A percentile compares a stretch with the other conserved stretches of the same genome.
Conservation (phyloP, 1,140 invertebrate genomes). For the Ceratosolen fusciceps region DNA sequence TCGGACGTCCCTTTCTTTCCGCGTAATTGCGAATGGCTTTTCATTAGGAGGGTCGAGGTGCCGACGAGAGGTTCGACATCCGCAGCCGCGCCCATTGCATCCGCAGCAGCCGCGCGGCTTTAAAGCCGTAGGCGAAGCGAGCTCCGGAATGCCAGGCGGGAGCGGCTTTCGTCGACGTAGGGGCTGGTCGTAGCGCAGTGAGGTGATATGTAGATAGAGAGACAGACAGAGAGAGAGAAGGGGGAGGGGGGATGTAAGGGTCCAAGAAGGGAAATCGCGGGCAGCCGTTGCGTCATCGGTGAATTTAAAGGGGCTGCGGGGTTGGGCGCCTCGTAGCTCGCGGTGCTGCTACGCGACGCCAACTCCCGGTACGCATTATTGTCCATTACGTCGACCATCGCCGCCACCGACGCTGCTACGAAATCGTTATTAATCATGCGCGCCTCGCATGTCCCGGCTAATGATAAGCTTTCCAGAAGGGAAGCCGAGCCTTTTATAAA, state of each 20-base stretch:
- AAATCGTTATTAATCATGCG: background rate
- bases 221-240: no score
- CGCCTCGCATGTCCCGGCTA: background rate
- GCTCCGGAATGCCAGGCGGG: background rate
- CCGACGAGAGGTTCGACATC: background rate
- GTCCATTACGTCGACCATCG: background rate
- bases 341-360: no score
- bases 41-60: background rate
- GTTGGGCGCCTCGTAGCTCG: background rate
- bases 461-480: background rate
- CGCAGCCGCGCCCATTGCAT: background rate
- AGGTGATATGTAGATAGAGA: no score
- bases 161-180: no score
- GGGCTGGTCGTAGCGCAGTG: no score
- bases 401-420: background rate
- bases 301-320: background rate
- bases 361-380: background rate
- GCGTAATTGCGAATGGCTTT: background rate
- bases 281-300: background rate
- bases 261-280: no score
- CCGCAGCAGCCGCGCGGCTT: no score
- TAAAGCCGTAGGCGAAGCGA: background rate
- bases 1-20: background rate
- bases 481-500: background rate
- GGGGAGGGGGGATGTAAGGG: no score